Percentiles rank a stretch among this genome's conserved stretches.
Evolutionary conservation across 1,140 invertebrate species (phyloP).

Genomic region (Paralvinella palmiformis): DNA sequence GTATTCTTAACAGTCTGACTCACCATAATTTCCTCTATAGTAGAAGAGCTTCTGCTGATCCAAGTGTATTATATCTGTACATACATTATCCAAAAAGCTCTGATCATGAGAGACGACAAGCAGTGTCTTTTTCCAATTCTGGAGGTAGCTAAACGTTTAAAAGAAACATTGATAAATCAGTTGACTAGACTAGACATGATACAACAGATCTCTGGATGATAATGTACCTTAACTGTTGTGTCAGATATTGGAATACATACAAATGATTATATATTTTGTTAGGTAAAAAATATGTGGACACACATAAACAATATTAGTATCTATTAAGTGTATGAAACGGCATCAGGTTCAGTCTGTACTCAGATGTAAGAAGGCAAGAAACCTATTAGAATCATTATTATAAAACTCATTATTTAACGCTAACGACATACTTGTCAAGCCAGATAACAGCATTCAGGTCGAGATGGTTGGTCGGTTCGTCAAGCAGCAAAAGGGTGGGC

Average conservation of each 20-base stretch:
- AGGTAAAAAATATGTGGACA: no score
- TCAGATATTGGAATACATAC: no score
- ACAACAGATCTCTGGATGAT: no score
- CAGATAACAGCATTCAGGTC: constrained; percentile 99
- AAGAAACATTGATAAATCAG: no score
- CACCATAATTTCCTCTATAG: constrained; percentile 91
- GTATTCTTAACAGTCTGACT: constrained; percentile 20
- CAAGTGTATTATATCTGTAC: constrained; percentile 96
- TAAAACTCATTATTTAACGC: not conserved
- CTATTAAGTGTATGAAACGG: no score
- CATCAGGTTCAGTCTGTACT: not conserved
- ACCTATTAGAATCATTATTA: not conserved
- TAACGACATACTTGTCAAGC: constrained; percentile 80
- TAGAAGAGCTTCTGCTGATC: constrained; percentile 92
- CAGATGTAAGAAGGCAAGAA: not conserved
- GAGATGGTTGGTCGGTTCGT: constrained; percentile 82
- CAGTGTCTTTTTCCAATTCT: constrained; percentile 96
- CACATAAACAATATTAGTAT: no score
- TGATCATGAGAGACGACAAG: constrained; percentile 98
- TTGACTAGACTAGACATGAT: no score
- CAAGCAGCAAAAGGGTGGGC: constrained; percentile 88
- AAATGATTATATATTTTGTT: no score
- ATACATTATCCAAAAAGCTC: constrained; percentile 98
- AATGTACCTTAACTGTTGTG: no score
- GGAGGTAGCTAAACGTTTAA: constrained; percentile 49